Base-by-base conservation (phyloP, 2,113 vertebrate species). In the Donacobius atricapilla region DNA sequence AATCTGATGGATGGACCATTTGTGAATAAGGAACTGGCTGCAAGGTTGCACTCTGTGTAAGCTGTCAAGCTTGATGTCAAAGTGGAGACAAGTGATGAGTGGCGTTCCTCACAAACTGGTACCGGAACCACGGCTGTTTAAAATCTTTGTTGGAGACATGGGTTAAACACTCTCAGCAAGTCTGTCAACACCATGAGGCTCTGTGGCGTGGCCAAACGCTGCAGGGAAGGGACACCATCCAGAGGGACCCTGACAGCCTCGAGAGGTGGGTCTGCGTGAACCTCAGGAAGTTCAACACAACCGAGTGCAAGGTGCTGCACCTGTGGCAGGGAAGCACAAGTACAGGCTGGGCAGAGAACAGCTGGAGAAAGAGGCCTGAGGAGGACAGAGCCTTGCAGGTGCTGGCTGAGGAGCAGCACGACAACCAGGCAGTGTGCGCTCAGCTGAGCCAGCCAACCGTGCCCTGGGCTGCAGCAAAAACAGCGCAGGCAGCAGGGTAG, bases 341-440 rank as follows among this genome's bases (percentile, higher is more conserved):
- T 1, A 31, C 47, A 37, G 25, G 35, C 23, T 24, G 30, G 22
- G 25, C 25, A 42, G 25, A 28, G 40, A 31, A 42, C 0, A 8
- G 54, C 27, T 16, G 4, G 0, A 76, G 21, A 42, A 47, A 40
- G 7, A 42, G 22, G 19, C 42, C 35, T 16, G 42, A 56, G 31
- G 35, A 77, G 27, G 22, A 77, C 42, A 56, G 23, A 50, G 71
- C 28, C 31, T 16, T 7, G 19, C 56, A 53, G 35, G 23, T 21
- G 56, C 27, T 37, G 56, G 17, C 0, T 23, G 19, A 48, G 0
- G 6, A 63, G 48, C 57, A 63, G 40, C 47, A 42, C 1, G 1
- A 15, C 15, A 45, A 15, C 25, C 8, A 2, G 0, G n/a, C 35
- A 35, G 15, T 1, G 30, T 2, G 35, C 5, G 2, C 54, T 2